These are phyloP conservation scores for Sphinx pinastri DNA, from an alignment of 2,888 invertebrate species.

Conservation along the genomic window DNA sequence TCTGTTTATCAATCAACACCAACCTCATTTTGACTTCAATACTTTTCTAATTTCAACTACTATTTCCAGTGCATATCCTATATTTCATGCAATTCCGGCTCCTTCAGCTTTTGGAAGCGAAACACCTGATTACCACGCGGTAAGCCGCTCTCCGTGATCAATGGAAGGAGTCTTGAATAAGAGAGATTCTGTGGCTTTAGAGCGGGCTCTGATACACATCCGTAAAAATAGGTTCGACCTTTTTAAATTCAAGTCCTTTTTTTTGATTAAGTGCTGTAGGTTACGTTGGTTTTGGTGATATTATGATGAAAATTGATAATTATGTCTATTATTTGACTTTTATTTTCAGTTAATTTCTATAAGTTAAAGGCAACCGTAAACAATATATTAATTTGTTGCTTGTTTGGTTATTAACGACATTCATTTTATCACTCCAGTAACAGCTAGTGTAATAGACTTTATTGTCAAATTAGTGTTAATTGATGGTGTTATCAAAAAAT, in stretches of 20 bases:
- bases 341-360: no score
- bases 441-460: neutral
- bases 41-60: no score
- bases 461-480: neutral
- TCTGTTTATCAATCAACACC: no score
- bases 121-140: constrained; percentile 11
- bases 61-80: neutral
- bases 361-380: no score
- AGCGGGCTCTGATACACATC: neutral
- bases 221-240: neutral
- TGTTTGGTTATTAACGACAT: neutral
- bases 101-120: neutral
- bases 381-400: neutral
- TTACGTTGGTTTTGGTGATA: no score
- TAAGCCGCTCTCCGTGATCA: constrained; percentile 12
- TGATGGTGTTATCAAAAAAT: constrained; percentile 8
- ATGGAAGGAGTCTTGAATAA: constrained; percentile 36
- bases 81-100: neutral
- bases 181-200: constrained; percentile 51
- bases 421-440: neutral
- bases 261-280: neutral
- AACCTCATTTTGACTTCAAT: no score
- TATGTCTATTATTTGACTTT: no score
- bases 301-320: no score
- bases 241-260: neutral